A percentile compares a stretch with the other conserved stretches of the same genome.
Conservation (phyloP, 2,888 invertebrate genomes). For the Neria commutata region DNA sequence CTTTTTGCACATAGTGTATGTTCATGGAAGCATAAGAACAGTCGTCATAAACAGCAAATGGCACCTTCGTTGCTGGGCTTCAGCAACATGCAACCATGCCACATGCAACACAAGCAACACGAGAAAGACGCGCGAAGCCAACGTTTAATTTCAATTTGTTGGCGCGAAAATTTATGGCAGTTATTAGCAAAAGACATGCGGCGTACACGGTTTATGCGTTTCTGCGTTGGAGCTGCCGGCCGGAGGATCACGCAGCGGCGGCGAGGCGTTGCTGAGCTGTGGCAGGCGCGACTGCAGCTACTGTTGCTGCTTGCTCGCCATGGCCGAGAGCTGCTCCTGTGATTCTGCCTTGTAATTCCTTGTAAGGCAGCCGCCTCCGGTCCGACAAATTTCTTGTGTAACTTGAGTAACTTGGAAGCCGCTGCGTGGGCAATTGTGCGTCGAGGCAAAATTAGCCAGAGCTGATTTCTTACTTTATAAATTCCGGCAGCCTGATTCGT, state of each 20-base stretch:
- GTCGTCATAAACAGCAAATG: too few relatives aligned
- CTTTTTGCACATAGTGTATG: too few relatives aligned
- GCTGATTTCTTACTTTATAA: too few relatives aligned
- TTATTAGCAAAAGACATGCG: conserved; percentile 57
- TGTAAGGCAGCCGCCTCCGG: too few relatives aligned
- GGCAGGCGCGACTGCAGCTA: conserved; percentile 33
- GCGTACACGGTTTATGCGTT: conserved; percentile 49
- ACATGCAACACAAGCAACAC: too few relatives aligned
- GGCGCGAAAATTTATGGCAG: conserved; percentile 56
- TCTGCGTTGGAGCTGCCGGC: too few relatives aligned
- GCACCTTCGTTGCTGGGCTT: conserved; percentile 14
- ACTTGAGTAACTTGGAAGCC: conserved; percentile 57
- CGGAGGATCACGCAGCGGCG: conserved; percentile 35
- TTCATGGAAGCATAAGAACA: too few relatives aligned
- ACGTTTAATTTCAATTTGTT: conserved; percentile 59
- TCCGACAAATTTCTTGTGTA: conserved; percentile 56
- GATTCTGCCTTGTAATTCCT: conserved; percentile 39
- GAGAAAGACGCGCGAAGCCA: too few relatives aligned
- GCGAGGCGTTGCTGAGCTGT: conserved; percentile 5
- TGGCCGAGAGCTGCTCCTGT: conserved; percentile 41
- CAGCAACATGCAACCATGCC: conserved; percentile 1
- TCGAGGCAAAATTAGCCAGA: not conserved
- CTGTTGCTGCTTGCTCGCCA: conserved; percentile 20
- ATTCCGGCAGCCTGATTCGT: too few relatives aligned
- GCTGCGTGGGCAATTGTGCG: conserved; percentile 4